Conservation (phyloP, 2,888 invertebrate genomes). For the Trypoxylon attenuatum region DNA sequence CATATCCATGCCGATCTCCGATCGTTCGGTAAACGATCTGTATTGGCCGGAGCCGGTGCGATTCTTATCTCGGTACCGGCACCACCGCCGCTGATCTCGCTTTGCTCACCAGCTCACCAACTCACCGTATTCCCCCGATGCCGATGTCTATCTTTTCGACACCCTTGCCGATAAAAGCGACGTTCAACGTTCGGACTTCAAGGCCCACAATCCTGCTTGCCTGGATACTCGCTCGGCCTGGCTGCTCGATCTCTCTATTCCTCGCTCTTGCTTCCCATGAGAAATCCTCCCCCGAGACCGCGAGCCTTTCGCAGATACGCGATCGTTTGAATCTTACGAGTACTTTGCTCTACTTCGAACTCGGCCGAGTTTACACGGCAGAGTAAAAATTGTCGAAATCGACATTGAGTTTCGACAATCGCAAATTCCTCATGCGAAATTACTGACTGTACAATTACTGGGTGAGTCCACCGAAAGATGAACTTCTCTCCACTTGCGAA, state of each 20-base stretch:
- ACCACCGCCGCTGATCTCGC: constrained; percentile 52
- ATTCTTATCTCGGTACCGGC: constrained; percentile 55
- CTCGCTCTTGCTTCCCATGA: background rate
- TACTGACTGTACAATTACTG: no score
- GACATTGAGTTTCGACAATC: no score
- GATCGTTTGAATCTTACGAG: no score
- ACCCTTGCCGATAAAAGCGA: constrained; percentile 56
- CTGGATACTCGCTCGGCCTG: no score
- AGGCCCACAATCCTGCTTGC: constrained; percentile 9
- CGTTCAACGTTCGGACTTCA: constrained; percentile 30
- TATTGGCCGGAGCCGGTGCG: constrained; percentile 43
- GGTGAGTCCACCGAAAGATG: no score
- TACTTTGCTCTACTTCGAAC: no score
- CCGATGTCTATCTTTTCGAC: constrained; percentile 64
- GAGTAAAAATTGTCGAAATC: no score
- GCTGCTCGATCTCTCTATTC: constrained; percentile 60
- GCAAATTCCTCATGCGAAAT: no score
- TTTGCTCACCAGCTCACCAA: no score
- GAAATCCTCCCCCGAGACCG: background rate
- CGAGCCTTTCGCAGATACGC: background rate
- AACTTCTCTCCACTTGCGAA: no score
- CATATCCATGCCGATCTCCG: constrained; percentile 46
- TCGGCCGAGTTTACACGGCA: no score
- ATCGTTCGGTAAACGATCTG: constrained; percentile 55
- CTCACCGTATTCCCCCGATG: constrained; percentile 49